Conservation (phyloP, 2,797 vertebrate species). For the Borostomias antarcticus region DNA sequence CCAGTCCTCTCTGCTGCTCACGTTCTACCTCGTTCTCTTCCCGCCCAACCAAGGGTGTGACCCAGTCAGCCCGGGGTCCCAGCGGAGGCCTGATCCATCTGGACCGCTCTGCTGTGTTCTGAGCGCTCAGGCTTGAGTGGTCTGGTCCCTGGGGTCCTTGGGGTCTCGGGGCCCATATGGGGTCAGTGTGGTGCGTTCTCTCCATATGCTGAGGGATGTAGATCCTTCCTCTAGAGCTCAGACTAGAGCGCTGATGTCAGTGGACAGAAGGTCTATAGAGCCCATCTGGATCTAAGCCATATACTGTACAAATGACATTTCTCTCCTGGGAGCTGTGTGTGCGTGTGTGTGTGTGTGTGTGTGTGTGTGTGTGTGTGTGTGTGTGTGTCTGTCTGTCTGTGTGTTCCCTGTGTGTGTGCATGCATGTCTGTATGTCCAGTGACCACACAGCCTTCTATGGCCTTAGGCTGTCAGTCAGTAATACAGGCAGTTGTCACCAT, state of each 20-base stretch:
- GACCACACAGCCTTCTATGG: neutral
- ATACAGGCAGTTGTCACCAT: neutral
- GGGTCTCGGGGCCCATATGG: too few relatives aligned
- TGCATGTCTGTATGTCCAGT: neutral
- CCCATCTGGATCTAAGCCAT: neutral
- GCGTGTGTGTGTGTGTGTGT: constrained; percentile 2
- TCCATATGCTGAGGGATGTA: neutral
- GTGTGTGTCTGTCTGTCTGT: neutral
- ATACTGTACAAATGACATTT: neutral
- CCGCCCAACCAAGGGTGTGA: neutral
- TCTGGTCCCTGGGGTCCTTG: too few relatives aligned
- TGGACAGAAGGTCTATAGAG: neutral
- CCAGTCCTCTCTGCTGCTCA: neutral
- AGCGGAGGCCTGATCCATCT: too few relatives aligned
- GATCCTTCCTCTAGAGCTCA: neutral
- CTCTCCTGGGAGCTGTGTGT: neutral
- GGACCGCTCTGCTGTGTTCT: too few relatives aligned
- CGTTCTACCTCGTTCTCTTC: neutral
- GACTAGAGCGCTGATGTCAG: neutral
- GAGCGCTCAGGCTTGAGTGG: too few relatives aligned
- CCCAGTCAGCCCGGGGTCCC: neutral
- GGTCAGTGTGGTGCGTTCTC: neutral
- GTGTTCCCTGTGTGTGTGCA: neutral
- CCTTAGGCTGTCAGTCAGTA: neutral
- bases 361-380: constrained; percentile 1